Conservation (phyloP, 1,140 invertebrate species). For the Bombus picipes region DNA sequence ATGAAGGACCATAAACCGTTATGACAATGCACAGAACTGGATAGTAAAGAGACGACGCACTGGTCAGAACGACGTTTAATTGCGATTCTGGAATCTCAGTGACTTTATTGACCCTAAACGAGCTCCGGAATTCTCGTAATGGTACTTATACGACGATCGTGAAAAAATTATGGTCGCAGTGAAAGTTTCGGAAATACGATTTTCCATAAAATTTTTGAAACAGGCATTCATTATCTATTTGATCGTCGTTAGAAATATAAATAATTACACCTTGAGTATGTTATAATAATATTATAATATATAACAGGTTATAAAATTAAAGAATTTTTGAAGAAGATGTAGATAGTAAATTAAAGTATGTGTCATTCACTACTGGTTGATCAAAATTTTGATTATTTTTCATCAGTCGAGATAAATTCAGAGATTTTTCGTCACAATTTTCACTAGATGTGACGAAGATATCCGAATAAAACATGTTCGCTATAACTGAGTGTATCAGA, state of each 20-base stretch:
- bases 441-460: no score
- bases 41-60: slow-evolving; percentile 49
- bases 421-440: no score
- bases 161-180: slow-evolving; percentile 7
- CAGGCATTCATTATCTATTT: neutral
- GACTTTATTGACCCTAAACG: slow-evolving; percentile 65
- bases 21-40: slow-evolving; percentile 36
- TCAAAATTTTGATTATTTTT: no score
- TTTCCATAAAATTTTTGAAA: neutral
- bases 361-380: no score
- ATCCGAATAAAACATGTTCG: no score
- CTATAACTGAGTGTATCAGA: no score
- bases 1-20: slow-evolving; percentile 65
- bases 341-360: no score
- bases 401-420: no score
- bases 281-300: neutral
- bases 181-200: no score
- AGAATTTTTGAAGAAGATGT: neutral
- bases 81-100: slow-evolving; percentile 53
- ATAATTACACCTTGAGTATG: neutral
- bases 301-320: neutral
- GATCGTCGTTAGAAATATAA: neutral
- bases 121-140: slow-evolving; percentile 6
- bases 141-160: neutral
- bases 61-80: slow-evolving; percentile 54